Percentiles rank a stretch among this genome's conserved stretches.
Evolutionary conservation across 2,113 vertebrate species (phyloP).

Genomic region (Ceuthmochares aereus): DNA sequence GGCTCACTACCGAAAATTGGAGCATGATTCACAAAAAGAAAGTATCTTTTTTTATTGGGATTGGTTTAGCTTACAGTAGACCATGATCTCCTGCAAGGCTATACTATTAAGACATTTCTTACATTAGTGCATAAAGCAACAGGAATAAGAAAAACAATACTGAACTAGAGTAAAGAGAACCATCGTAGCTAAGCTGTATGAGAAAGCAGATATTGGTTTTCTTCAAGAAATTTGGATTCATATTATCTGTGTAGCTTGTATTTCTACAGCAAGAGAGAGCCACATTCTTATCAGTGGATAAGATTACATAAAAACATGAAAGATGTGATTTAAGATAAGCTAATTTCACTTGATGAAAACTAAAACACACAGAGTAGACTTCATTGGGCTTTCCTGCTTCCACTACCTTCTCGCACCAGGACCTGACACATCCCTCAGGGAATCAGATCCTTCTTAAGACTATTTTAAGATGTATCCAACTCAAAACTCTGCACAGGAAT

Average conservation of each 20-base stretch:
- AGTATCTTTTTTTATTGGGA: background rate
- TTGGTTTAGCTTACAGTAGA: background rate
- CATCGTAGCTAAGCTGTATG: background rate
- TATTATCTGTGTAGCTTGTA: background rate
- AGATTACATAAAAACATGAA: no score
- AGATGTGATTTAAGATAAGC: no score
- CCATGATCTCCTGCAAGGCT: background rate
- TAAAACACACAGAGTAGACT: no score
- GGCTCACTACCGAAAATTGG: background rate
- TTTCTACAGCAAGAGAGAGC: background rate
- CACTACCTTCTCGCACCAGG: no score
- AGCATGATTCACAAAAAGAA: background rate
- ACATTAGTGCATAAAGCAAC: background rate
- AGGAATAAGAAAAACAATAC: background rate
- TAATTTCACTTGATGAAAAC: no score
- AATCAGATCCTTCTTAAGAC: background rate
- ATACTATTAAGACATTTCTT: background rate
- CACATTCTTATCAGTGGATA: background rate
- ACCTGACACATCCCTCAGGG: no score
- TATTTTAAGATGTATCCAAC: background rate
- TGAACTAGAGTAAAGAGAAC: background rate
- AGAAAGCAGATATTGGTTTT: background rate
- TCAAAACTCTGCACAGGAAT: background rate
- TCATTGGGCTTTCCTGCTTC: no score
- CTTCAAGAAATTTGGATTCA: background rate